Evolutionary conservation across 2,797 vertebrate genomes (phyloP), one percentile per base, ranked within the genome.

Genomic region (Sparus aurata): DNA sequence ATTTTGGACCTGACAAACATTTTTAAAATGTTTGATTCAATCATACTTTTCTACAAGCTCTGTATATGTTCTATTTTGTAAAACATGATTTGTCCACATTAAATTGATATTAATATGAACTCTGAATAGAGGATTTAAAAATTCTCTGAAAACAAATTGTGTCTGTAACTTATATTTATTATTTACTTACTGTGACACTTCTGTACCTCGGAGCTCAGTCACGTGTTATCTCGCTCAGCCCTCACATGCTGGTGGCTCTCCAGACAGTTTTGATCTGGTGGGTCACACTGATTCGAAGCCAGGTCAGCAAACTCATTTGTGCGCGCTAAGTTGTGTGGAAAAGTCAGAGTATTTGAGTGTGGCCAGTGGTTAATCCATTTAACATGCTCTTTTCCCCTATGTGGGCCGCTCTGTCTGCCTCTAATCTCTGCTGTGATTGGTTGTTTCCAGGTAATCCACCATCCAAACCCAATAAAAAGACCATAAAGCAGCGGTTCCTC

Each of bases 401-500:
- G 75, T 72, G 22, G 68, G 67, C 43, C 54, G 1, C 58, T 66
- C 38, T 3, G 0, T 75, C 67, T 53, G 43, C 52, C 17, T 85
- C 75, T 93, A 80, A 87, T 85, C 34, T 90, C 30, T 93, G 87
- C 92, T 95, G 89, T 94, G 88, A 94, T 94, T 95, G 93, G 86
- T 93, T 91, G 92, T 94, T 96, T 97, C 85, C 86, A 99, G 98
- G 98, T 94, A 97, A 98, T 93, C 94, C 96, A 63, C 94, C 96
- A 41, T 91, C 92, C 75, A 96, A 96, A 92, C 96, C 97, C 93
- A 95, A 92, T 91, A 98, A 98, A 96, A 98, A 97, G 96, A 97
- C 95, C 85, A 94, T 99, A 92, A 99, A 99, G 95, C 97, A 99
- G 95, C 96, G 98, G 69, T 96, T 99, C 96, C 97, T 99, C 95